These are phyloP conservation scores for Drosophila pseudoananassae DNA, from an alignment of 1,140 invertebrate species.

Conservation along the genomic window DNA sequence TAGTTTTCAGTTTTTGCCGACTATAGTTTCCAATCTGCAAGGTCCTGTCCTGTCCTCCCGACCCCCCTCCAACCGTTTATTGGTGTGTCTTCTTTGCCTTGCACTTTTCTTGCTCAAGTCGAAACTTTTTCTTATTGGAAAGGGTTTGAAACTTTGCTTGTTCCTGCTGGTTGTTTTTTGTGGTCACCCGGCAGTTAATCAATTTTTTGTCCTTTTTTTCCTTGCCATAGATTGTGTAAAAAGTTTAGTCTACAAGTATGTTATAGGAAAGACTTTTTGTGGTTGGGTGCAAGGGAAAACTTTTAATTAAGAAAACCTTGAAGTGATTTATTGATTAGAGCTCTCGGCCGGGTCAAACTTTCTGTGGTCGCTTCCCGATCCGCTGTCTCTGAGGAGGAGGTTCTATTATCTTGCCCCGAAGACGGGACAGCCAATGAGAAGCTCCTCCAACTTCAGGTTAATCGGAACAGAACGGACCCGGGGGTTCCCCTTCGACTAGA, in stretches of 20 bases:
- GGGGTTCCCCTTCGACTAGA: slow-evolving; percentile 22
- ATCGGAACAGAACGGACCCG: slow-evolving; percentile 20
- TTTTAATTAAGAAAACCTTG: slow-evolving; percentile 84
- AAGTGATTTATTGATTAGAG: slow-evolving; percentile 84
- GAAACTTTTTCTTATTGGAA: slow-evolving; percentile 72
- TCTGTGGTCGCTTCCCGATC: slow-evolving; percentile 28
- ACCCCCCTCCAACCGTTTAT: neutral
- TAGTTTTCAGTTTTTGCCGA: slow-evolving; percentile 69
- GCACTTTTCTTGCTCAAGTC: slow-evolving; percentile 74
- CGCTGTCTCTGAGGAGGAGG: neutral
- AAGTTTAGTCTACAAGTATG: slow-evolving; percentile 46
- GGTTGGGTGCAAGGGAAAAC: slow-evolving; percentile 68
- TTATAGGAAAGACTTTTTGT: slow-evolving; percentile 53
- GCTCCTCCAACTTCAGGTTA: slow-evolving; percentile 47
- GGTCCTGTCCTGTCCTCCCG: neutral
- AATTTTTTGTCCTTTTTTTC: slow-evolving; percentile 67
- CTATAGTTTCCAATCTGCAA: slow-evolving; percentile 25
- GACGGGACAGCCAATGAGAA: slow-evolving; percentile 14
- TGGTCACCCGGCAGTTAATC: slow-evolving; percentile 75
- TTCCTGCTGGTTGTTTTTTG: slow-evolving; percentile 48
- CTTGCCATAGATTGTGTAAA: slow-evolving; percentile 39
- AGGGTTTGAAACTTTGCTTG: slow-evolving; percentile 53
- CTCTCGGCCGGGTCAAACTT: slow-evolving; percentile 44
- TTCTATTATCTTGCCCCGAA: neutral
- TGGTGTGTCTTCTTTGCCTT: slow-evolving; percentile 39